These are phyloP conservation scores for Desmophyllum pertusum DNA, from an alignment of 92 coral and sea anemone genomes.

Conservation along the genomic window DNA sequence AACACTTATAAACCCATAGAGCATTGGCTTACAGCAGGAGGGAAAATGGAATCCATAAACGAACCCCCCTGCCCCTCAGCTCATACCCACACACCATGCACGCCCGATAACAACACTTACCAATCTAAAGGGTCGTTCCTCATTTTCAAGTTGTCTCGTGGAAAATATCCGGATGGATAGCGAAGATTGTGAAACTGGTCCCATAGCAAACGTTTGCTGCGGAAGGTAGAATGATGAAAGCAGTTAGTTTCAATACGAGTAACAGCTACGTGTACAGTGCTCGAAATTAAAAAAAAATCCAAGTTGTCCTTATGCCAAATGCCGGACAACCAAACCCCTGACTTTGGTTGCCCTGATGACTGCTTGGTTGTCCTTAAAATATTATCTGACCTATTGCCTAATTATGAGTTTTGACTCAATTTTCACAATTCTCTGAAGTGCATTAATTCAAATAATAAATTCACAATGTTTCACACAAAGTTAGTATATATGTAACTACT, in stretches of 20 bases:
- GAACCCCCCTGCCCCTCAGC: neutral
- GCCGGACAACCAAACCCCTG: too few relatives aligned
- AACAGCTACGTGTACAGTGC: too few relatives aligned
- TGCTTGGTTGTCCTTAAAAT: too few relatives aligned
- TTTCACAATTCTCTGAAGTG: too few relatives aligned
- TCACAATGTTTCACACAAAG: too few relatives aligned
- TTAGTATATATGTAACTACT: too few relatives aligned
- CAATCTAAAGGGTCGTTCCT: conserved; percentile 95
- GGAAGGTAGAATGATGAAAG: neutral
- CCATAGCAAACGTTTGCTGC: conserved; percentile 89
- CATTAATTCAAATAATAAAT: too few relatives aligned
- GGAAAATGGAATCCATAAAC: neutral
- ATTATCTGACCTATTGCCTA: too few relatives aligned
- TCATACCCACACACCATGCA: neutral
- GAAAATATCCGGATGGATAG: conserved; percentile 97
- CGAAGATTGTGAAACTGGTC: conserved; percentile 97
- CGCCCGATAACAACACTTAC: conserved; percentile 51
- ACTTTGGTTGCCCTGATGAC: too few relatives aligned
- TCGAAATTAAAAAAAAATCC: too few relatives aligned
- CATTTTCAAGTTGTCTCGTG: conserved; percentile 96
- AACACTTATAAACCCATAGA: neutral
- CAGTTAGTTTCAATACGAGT: neutral
- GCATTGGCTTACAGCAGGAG: neutral
- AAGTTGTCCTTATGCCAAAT: too few relatives aligned
- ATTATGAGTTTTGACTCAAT: too few relatives aligned